These are phyloP conservation scores for Riparia riparia DNA, from an alignment of 2,113 vertebrate genomes.

Conservation along the genomic window DNA sequence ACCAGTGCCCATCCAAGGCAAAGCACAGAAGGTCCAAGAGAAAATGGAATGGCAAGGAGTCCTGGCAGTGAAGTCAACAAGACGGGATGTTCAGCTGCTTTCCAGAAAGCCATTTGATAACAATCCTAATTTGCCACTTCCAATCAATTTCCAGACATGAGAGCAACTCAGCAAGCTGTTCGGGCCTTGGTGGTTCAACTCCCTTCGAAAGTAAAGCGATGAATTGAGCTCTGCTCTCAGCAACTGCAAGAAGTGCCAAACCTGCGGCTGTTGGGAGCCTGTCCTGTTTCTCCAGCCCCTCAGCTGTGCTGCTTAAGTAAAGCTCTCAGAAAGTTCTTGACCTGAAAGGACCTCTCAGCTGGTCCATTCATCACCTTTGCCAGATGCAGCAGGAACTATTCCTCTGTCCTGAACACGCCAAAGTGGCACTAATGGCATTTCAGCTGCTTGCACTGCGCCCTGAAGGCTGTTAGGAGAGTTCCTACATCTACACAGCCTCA, in stretches of 20 bases:
- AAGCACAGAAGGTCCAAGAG: background rate
- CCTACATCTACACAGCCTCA: background rate
- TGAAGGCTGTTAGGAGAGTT: background rate
- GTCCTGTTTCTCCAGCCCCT: background rate
- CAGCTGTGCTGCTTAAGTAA: background rate
- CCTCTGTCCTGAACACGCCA: background rate
- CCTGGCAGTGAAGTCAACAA: background rate
- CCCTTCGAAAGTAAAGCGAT: background rate
- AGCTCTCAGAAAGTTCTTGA: background rate
- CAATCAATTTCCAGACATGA: background rate
- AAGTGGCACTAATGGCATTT: fast-evolving
- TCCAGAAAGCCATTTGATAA: conserved; percentile 13
- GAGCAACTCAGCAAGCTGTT: background rate
- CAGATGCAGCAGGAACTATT: background rate
- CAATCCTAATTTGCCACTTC: conserved; percentile 4
- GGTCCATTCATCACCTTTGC: background rate
- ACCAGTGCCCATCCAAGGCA: background rate
- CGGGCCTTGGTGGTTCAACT: background rate
- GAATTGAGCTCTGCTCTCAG: background rate
- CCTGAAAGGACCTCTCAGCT: background rate
- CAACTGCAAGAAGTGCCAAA: background rate
- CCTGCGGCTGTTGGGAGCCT: background rate
- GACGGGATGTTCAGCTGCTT: conserved; percentile 15
- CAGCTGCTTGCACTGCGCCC: background rate
- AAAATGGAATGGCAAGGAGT: background rate